Evolutionary conservation across 2,797 vertebrate species (phyloP).

Genomic region (Myotis daubentonii): DNA sequence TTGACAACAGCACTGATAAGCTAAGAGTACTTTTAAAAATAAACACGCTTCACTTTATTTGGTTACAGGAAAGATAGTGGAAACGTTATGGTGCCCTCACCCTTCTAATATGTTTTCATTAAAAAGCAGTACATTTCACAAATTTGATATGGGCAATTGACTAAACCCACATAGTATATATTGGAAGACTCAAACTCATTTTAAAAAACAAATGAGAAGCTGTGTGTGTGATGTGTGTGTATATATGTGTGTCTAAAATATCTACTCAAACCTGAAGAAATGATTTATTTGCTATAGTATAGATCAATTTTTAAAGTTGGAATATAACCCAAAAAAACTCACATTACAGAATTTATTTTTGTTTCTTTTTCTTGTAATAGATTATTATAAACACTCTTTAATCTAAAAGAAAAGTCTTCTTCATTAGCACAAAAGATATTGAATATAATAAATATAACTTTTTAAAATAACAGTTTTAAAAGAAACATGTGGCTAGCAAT

Average conservation of each 20-base stretch:
- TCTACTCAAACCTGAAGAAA: background rate
- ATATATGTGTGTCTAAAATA: background rate
- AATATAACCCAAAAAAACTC: background rate
- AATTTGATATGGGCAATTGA: slow-evolving; percentile 33
- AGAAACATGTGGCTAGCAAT: background rate
- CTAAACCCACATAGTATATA: background rate
- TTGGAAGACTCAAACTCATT: background rate
- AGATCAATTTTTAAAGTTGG: slow-evolving; percentile 9
- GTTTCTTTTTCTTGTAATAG: background rate
- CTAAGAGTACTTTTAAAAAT: slow-evolving; percentile 77
- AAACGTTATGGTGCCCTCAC: slow-evolving; percentile 61
- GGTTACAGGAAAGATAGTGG: slow-evolving; percentile 56
- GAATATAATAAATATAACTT: slow-evolving; percentile 14
- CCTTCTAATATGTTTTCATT: slow-evolving; percentile 63
- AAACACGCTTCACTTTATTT: slow-evolving; percentile 77
- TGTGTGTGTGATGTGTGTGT: background rate
- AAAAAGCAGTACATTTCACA: slow-evolving; percentile 60
- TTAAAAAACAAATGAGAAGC: slow-evolving; percentile 37
- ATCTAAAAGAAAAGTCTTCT: slow-evolving; percentile 13
- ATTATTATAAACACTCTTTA: slow-evolving; percentile 51
- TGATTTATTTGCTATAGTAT: slow-evolving; percentile 19
- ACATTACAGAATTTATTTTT: slow-evolving; percentile 32
- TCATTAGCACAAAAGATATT: slow-evolving; percentile 5
- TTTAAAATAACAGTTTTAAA: slow-evolving; percentile 6
- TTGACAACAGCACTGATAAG: slow-evolving; percentile 84